Percentiles rank a stretch among this genome's conserved stretches.
These are phyloP conservation scores for Macaria notata DNA, from an alignment of 2,888 invertebrate genomes.

Conservation along the genomic window DNA sequence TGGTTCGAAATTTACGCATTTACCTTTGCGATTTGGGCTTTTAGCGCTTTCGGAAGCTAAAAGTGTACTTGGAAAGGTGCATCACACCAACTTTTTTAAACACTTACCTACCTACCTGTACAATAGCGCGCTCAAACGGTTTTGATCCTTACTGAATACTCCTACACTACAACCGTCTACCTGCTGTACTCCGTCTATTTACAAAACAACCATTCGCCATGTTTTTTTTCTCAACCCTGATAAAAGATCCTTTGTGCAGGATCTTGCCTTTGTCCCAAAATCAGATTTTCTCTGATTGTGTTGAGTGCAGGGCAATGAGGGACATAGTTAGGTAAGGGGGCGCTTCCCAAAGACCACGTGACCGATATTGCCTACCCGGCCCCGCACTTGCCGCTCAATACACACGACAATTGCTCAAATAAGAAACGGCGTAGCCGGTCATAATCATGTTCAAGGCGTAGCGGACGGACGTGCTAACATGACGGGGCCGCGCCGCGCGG, in stretches of 20 bases:
- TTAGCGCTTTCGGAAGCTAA: too few species aligned
- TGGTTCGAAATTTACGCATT: too few species aligned
- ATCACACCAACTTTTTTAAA: constrained; percentile 44
- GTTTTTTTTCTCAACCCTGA: constrained; percentile 53
- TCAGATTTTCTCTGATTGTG: constrained; percentile 37
- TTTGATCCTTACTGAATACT: constrained; percentile 62
- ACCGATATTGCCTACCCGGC: too few species aligned
- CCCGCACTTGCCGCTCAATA: too few species aligned
- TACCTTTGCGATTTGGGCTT: too few species aligned
- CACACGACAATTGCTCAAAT: too few species aligned
- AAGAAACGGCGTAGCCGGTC: too few species aligned
- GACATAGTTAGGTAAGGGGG: too few species aligned
- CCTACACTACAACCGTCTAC: constrained; percentile 80
- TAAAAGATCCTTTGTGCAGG: constrained; percentile 64
- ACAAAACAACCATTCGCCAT: constrained; percentile 68
- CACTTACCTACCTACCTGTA: constrained; percentile 32
- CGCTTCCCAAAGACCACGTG: too few species aligned
- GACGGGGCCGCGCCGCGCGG: too few species aligned
- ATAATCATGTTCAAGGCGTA: too few species aligned
- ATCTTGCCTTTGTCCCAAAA: constrained; percentile 55
- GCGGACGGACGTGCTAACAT: too few species aligned
- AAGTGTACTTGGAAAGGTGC: constrained; percentile 72
- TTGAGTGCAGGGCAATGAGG: constrained; percentile 31
- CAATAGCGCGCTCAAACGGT: constrained; percentile 42
- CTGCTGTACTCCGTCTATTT: constrained; percentile 73